Conservation (phyloP, 2,888 invertebrate genomes). For the Tetheella fluctuosa region DNA sequence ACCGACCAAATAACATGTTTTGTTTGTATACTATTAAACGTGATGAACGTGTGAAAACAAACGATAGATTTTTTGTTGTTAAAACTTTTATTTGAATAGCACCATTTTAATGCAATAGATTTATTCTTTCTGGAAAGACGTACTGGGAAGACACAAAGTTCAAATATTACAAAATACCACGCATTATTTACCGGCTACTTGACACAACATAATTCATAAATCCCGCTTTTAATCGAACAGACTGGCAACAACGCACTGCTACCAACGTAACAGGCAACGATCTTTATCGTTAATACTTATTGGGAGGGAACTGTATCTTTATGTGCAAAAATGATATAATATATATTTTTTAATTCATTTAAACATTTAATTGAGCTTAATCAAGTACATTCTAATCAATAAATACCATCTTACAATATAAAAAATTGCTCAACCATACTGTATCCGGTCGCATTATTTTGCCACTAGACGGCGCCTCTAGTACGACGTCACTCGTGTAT, state of each 20-base stretch:
- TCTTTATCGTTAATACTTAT: background rate
- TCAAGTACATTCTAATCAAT: constrained; percentile 20
- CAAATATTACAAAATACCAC: constrained; percentile 20
- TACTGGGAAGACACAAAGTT: constrained; percentile 16
- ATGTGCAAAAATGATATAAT: background rate
- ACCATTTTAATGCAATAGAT: background rate
- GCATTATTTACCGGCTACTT: constrained; percentile 36
- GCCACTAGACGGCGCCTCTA: constrained; percentile 74
- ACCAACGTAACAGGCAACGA: constrained; percentile 46
- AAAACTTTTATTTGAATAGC: background rate
- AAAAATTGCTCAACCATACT: constrained; percentile 51
- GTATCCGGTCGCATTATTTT: constrained; percentile 63
- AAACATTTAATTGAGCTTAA: constrained; percentile 21
- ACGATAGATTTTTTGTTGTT: background rate
- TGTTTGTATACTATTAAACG: too few species aligned
- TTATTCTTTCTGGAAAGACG: background rate
- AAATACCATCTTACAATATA: background rate
- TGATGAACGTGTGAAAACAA: too few species aligned
- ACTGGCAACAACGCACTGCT: constrained; percentile 43
- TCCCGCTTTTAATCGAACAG: constrained; percentile 50
- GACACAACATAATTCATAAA: constrained; percentile 53
- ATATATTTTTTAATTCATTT: constrained; percentile 14
- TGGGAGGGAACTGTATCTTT: background rate
- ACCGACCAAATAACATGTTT: too few species aligned
- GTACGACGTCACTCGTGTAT: constrained; percentile 82